Conservation (phyloP, 2,797 vertebrate species). For the Melanogrammus aeglefinus region DNA sequence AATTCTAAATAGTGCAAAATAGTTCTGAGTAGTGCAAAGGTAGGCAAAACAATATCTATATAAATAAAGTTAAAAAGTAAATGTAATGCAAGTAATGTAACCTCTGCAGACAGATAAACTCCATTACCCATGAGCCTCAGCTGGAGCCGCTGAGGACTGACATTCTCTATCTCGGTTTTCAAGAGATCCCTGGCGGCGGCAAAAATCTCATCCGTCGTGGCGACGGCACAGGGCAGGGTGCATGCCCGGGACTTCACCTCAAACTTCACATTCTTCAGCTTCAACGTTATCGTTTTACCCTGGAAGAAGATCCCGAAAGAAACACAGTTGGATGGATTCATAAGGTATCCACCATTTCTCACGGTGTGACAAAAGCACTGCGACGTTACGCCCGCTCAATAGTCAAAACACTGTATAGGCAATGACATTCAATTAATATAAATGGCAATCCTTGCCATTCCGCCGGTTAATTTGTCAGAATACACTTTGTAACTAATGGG, state of each 20-base stretch:
- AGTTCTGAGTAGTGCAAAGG: no score
- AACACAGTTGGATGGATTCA: neutral
- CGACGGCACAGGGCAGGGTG: slow-evolving; percentile 79
- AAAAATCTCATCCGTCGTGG: slow-evolving; percentile 88
- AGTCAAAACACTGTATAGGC: slow-evolving; percentile 2
- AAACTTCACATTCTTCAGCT: slow-evolving; percentile 94
- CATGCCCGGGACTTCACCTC: slow-evolving; percentile 90
- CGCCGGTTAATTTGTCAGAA: slow-evolving; percentile 45
- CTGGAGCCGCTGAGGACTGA: slow-evolving; percentile 83
- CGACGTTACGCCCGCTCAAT: neutral
- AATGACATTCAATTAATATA: slow-evolving; percentile 23
- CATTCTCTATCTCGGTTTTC: slow-evolving; percentile 83
- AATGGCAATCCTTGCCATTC: slow-evolving; percentile 37
- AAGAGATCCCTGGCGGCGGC: slow-evolving; percentile 87
- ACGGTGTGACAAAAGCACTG: neutral
- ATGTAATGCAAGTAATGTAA: no score
- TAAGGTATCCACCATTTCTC: neutral
- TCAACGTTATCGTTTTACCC: slow-evolving; percentile 94
- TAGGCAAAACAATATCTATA: no score
- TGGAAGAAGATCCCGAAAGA: slow-evolving; percentile 40
- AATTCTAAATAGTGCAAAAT: no score
- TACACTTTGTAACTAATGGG: slow-evolving; percentile 38
- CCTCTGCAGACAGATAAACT: slow-evolving; percentile 18
- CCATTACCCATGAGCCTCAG: slow-evolving; percentile 95
- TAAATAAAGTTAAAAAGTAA: no score